Evolutionary conservation across 1,140 invertebrate species (phyloP), one percentile per base, ranked within the genome.

Genomic region (Platyscapa corneri): DNA sequence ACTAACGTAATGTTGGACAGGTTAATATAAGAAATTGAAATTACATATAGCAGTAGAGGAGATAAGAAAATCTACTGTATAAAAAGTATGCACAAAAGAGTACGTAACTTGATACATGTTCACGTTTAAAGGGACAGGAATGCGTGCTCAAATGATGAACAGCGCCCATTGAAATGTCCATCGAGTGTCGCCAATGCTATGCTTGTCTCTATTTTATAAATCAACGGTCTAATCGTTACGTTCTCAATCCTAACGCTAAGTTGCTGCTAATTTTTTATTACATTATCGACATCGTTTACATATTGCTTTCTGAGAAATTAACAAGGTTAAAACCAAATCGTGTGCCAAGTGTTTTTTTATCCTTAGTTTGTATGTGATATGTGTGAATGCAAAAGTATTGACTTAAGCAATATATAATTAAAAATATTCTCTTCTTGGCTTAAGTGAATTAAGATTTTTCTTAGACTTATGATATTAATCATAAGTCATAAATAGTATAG

Each of bases 101-200:
- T 20, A 53, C 49, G 18, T 53, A 18, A 16, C 18, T 2, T 53
- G 18, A 16, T 16, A 16, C 16, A 53, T 20, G 49, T 53, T 27
- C 30, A 18, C 49, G 53, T 10, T 3, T 34, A n/a, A 75, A 60
- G 23, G 70, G 65, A 53, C 34, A 23, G 30, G 67, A 49, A 16
- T 37, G 67, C 46, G 27, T n/a, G 60, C 37, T 14, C 23, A 23
- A 49, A 12, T 23, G 72, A 83, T 75, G 46, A 82, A 82, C 67
- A 82, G 64, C 81, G 81, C 81, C 81, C 81, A 75, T 75, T 83
- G 81, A 83, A 83, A 83, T 70, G 81, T 83, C 53, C 70, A 39
- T 39, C 49, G 42, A 39, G 70, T 75, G 70, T 64, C 56, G 53
- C 77, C 23, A 1, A 1, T 20, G 60, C 56, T 49, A 39, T 30